Evolutionary conservation across 53 echinoderm and acorn worm genomes (phyloP), one percentile per base, ranked within the genome.

Genomic region (Paracentrotus lividus): DNA sequence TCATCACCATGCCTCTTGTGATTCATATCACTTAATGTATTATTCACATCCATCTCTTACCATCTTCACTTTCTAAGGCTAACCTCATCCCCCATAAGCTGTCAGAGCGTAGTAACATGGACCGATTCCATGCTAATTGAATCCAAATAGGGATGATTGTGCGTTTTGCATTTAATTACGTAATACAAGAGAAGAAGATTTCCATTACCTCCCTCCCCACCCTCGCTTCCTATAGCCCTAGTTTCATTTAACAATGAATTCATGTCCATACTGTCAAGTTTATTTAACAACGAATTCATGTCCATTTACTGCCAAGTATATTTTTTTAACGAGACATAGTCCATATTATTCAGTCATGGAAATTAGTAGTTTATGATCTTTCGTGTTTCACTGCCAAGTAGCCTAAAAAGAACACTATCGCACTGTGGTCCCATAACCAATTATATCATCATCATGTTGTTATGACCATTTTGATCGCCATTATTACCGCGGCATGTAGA

Each of bases 21-120:
- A 90, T 49, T 90, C 91, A 90, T 72, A 61, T 89, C 89, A 89
- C 60, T 89, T 72, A 72, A 90, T 90, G 91, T 90, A 72, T 90
- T 90, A 90, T 90, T 90, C 91, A 90, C 45, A 40, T 43, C 89
- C 40, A 64, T 44, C 40, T 89, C 55, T 29, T 16, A 47, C 49
- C 81, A 8, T 51, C 51, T 51, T 51, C 51, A 12, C 51, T 21
- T 6, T 81, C 81, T 47, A n/a, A n/a, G n/a, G n/a, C n/a, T 15
- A 81, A 81, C 81, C 26, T 47, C 47, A 81, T 81, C 81, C n/a
- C 47, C 81, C 8, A 26, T 81, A 26, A 81, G 24, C 49, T 49
- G 1, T 10, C 24, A 3, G 47, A 47, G 81, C 26, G 26, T 81
- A 43, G n/a, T 16, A 26, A 24, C 5, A 47, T 81, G 47, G 44